Conservation (phyloP, 2,888 invertebrate species). For the Melanostoma scalare region DNA sequence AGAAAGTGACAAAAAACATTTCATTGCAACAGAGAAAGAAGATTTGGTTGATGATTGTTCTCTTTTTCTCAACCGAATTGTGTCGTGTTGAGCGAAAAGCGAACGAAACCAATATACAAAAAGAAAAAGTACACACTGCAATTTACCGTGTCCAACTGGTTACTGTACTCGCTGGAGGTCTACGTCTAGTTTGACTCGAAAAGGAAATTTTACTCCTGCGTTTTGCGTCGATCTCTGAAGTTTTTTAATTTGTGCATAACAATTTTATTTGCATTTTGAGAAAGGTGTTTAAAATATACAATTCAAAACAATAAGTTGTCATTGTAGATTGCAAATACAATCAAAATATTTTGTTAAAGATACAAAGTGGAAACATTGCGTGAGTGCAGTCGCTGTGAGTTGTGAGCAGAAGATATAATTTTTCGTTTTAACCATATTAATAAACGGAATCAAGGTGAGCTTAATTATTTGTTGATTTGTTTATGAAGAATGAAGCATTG, state of each 20-base stretch:
- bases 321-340: no score
- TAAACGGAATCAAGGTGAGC: conserved; percentile 22
- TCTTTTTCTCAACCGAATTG: no score
- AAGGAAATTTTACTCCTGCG: conserved; percentile 37
- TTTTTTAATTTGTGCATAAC: conserved; percentile 37
- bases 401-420: neutral
- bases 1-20: no score
- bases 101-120: neutral
- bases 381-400: conserved; percentile 13
- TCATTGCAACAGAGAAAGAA: no score
- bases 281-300: neutral
- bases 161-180: conserved; percentile 37
- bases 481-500: conserved; percentile 6
- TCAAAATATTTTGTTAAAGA: conserved; percentile 2
- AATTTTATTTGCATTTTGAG: neutral
- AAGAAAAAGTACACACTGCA: conserved; percentile 46
- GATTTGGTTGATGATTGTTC: no score
- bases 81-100: no score
- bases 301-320: conserved; percentile 1
- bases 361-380: neutral
- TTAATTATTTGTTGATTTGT: neutral
- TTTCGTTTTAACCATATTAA: neutral
- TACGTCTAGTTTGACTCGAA: conserved; percentile 49
- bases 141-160: conserved; percentile 61
- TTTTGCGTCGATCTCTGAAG: conserved; percentile 27